Percentiles rank a stretch among this genome's conserved stretches.
Evolutionary conservation across 2,888 invertebrate species (phyloP).

Genomic region (Rugalucina vietnamica): DNA sequence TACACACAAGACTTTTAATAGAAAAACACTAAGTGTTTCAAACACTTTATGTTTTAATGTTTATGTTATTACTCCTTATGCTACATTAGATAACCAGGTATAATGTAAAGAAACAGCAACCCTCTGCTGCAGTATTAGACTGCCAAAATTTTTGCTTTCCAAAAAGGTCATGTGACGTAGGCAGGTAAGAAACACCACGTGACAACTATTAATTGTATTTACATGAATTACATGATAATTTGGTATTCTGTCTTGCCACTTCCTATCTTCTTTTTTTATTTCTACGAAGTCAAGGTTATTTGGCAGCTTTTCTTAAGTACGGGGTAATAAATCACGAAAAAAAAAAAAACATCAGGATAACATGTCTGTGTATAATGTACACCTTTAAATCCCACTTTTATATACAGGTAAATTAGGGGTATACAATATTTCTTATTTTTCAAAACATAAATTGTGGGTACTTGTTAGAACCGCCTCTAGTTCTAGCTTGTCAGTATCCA

Average conservation of each 20-base stretch:
- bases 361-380: too few relatives aligned
- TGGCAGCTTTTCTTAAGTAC: not conserved
- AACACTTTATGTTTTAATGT: not conserved
- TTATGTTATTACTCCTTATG: not conserved
- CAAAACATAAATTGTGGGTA: too few relatives aligned
- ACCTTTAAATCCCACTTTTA: too few relatives aligned
- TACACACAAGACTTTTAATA: too few relatives aligned
- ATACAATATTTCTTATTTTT: too few relatives aligned
- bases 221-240: constrained; percentile 9
- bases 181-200: not conserved
- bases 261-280: not conserved
- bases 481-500: too few relatives aligned
- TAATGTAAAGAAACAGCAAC: not conserved
- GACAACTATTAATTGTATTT: constrained; percentile 6
- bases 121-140: not conserved
- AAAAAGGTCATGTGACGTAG: not conserved
- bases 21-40: too few relatives aligned
- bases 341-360: too few relatives aligned
- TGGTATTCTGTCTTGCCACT: not conserved
- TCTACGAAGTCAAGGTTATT: not conserved
- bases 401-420: too few relatives aligned
- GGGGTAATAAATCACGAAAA: not conserved
- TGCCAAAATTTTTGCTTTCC: not conserved
- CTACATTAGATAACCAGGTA: not conserved
- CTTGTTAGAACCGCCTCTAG: too few relatives aligned